Conservation (phyloP, 1,140 invertebrate species). For the Apis dorsata region DNA sequence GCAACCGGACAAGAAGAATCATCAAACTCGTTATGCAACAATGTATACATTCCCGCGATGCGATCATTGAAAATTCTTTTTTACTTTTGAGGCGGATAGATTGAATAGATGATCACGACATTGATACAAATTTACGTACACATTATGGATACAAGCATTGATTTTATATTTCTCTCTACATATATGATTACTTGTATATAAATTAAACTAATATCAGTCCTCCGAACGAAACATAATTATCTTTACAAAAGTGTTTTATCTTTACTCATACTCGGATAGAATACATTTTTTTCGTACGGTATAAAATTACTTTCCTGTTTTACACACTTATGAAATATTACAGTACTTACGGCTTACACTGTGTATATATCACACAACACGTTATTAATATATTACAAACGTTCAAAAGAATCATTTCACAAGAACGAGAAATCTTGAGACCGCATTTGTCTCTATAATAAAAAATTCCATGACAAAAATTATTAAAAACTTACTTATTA, state of each 20-base stretch:
- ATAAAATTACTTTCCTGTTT: constrained; percentile 63
- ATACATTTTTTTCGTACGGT: constrained; percentile 49
- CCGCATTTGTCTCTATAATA: neutral
- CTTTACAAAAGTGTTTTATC: constrained; percentile 27
- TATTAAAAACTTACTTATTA: constrained; percentile 13
- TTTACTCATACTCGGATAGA: constrained; percentile 9
- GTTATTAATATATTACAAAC: constrained; percentile 41
- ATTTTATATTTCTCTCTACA: constrained; percentile 13
- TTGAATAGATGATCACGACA: neutral
- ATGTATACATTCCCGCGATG: constrained; percentile 3
- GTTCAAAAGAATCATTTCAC: neutral
- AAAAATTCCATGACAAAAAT: constrained; percentile 23
- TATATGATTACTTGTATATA: neutral
- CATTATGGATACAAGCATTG: neutral
- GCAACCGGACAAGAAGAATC: constrained; percentile 52
- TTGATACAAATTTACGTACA: neutral
- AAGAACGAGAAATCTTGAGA: neutral
- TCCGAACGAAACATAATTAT: neutral
- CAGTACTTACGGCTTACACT: constrained; percentile 32
- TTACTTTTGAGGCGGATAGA: neutral
- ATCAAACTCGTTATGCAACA: constrained; percentile 34
- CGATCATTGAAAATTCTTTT: neutral
- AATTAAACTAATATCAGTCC: neutral
- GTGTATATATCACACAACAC: constrained; percentile 18
- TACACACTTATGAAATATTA: constrained; percentile 43